Evolutionary conservation across 2,113 vertebrate species (phyloP), one percentile per base, ranked within the genome.

Genomic region (Oreochromis spilurus): DNA sequence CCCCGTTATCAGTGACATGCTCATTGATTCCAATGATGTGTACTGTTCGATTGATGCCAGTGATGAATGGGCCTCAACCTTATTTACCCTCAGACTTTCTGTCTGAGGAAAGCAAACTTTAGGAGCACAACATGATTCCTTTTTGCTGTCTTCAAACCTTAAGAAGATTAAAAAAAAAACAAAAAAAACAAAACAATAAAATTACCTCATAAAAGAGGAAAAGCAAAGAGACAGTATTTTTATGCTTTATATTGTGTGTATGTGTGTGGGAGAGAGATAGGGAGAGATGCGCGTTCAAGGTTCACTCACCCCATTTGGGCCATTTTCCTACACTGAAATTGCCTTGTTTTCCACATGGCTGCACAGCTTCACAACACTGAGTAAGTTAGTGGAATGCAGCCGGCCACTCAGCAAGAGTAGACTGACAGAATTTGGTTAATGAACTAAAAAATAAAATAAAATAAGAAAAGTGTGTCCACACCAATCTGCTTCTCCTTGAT

Each of bases 261-360:
- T 31, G 57, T 3, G 57, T 53, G 7, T 14, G 60, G 3, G 19
- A 36, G 57, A 9, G 13, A 60, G 58, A n/a, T 2, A 2, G 12
- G 4, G 38, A 10, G 16, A 29, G 14, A 93, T 90, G 88, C n/a
- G 60, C 87, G 70, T 92, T 62, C 58, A 86, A 81, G 85, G 79
- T 88, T 82, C 54, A 82, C 31, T 86, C 83, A 54, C 48, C 88
- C 89, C 82, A 83, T 93, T 94, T 93, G 38, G 86, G 60, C 82
- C 78, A 81, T 92, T 93, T 94, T 92, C 90, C 90, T 86, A 84
- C 67, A 88, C 90, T 90, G 90, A 93, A 94, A 95, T 94, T 94
- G 92, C 81, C 90, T 94, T 62, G 91, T 95, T 96, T 96, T 95
- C 93, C 93, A 92, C 95, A 87, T 88, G 91, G 89, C 85, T 89